phyloP scores from a whole-genome alignment of 2,113 vertebrate species.

The Sorex fumeus region DNA sequence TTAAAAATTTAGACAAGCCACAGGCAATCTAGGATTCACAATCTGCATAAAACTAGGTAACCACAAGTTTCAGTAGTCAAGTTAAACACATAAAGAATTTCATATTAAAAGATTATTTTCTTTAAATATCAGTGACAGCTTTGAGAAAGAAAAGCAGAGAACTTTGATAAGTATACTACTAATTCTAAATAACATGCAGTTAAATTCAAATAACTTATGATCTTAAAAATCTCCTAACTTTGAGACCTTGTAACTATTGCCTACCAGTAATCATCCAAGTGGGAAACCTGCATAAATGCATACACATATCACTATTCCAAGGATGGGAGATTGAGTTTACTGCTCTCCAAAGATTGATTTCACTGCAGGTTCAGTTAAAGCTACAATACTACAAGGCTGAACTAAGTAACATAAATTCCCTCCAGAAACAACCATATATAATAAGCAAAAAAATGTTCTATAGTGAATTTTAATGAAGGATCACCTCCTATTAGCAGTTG shows the following conservation, averaged over 20 bases:
- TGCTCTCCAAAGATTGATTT: background rate
- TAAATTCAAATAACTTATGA: background rate
- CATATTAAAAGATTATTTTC: background rate
- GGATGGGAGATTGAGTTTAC: background rate
- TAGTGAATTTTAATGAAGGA: background rate
- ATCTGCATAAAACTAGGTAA: background rate
- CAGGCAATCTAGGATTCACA: background rate
- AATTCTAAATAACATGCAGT: background rate
- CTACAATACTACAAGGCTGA: background rate
- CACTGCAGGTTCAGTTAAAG: background rate
- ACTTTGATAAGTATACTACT: background rate
- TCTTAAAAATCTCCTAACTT: background rate
- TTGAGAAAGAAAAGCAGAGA: background rate
- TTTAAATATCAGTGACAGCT: background rate
- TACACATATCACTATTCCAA: background rate
- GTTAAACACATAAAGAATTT: background rate
- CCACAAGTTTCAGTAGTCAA: background rate
- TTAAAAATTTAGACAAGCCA: background rate
- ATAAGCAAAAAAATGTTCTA: background rate
- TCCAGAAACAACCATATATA: background rate
- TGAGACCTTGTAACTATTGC: too few species aligned
- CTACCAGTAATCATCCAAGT: background rate
- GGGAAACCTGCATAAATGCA: too few species aligned
- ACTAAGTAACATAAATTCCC: background rate
- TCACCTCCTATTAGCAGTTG: background rate